Evolutionary conservation across 2,797 vertebrate genomes (phyloP).

Genomic region (Takifugu ocellatus): DNA sequence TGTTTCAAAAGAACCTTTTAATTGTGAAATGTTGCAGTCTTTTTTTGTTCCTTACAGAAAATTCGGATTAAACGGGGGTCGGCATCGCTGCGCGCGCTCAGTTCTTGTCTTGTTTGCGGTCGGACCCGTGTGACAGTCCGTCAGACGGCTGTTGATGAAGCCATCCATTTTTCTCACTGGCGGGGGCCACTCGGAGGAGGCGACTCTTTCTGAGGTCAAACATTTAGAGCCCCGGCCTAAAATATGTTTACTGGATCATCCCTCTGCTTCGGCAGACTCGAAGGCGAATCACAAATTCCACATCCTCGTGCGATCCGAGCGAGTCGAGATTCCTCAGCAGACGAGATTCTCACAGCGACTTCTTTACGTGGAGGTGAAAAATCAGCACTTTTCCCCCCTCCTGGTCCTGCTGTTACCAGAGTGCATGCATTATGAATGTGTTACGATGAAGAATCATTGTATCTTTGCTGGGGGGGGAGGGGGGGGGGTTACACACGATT

Average conservation of each 20-base stretch:
- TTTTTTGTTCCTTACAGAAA: constrained; percentile 1
- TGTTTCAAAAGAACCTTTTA: constrained; percentile 40
- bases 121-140: constrained; percentile 34
- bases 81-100: constrained; percentile 11
- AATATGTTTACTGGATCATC: constrained; percentile 25
- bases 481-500: constrained; percentile 23
- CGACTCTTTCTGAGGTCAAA: constrained; percentile 54
- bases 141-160: constrained; percentile 68
- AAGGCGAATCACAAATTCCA: constrained; percentile 33
- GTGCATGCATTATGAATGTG: constrained; percentile 77
- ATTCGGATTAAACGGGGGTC: constrained; percentile 20
- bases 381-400: constrained; percentile 76
- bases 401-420: constrained; percentile 70
- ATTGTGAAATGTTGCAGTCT: constrained; percentile 45
- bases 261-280: constrained; percentile 13
- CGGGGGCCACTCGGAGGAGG: constrained; percentile 34
- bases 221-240: constrained; percentile 33
- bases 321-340: constrained; percentile 46
- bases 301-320: constrained; percentile 16
- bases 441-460: constrained; percentile 69
- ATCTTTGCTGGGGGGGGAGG: constrained; percentile 43
- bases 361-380: constrained; percentile 75
- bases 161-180: constrained; percentile 53
- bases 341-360: constrained; percentile 63
- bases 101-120: constrained; percentile 28